These are phyloP conservation scores for Micrasema minimum DNA, from an alignment of 1,140 invertebrate genomes.

Conservation along the genomic window DNA sequence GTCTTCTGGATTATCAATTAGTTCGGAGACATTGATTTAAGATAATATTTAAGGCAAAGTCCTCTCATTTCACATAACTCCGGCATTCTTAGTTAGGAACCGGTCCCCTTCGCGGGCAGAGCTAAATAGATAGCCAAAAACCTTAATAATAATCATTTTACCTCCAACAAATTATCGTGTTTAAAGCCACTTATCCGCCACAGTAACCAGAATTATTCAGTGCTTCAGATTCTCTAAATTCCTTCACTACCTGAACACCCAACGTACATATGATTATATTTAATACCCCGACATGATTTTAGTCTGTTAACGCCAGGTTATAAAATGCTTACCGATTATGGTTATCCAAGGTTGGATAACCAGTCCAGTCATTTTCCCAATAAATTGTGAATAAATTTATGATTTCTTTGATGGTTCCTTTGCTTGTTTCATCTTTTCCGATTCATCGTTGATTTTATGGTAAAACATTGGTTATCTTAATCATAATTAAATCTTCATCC, in stretches of 20 bases:
- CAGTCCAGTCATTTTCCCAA: slow-evolving; percentile 30
- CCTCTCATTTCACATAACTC: slow-evolving; percentile 42
- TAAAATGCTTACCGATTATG: slow-evolving; percentile 37
- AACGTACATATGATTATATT: slow-evolving; percentile 10
- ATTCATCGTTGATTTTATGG: neutral
- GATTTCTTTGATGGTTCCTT: slow-evolving; percentile 20
- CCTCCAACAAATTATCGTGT: slow-evolving; percentile 48
- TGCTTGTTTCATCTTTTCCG: slow-evolving; percentile 32
- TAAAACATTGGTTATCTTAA: slow-evolving; percentile 5
- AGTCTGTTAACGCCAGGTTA: slow-evolving; percentile 29
- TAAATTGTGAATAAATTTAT: slow-evolving; percentile 37
- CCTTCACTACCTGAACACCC: slow-evolving; percentile 16
- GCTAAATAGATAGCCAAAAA: slow-evolving; percentile 12
- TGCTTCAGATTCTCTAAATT: slow-evolving; percentile 38
- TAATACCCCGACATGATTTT: slow-evolving; percentile 27
- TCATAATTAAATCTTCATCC: slow-evolving; percentile 33
- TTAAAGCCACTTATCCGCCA: slow-evolving; percentile 42
- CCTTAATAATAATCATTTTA: slow-evolving; percentile 48
- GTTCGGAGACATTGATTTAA: slow-evolving; percentile 33
- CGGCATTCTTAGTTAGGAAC: slow-evolving; percentile 36
- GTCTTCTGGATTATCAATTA: slow-evolving; percentile 23
- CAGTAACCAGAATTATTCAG: slow-evolving; percentile 22
- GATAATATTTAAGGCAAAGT: slow-evolving; percentile 32
- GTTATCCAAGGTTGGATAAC: slow-evolving; percentile 25
- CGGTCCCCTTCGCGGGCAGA: slow-evolving; percentile 27